Evolutionary conservation across 2,797 vertebrate species (phyloP).

Genomic region (Lepus oiostolus): DNA sequence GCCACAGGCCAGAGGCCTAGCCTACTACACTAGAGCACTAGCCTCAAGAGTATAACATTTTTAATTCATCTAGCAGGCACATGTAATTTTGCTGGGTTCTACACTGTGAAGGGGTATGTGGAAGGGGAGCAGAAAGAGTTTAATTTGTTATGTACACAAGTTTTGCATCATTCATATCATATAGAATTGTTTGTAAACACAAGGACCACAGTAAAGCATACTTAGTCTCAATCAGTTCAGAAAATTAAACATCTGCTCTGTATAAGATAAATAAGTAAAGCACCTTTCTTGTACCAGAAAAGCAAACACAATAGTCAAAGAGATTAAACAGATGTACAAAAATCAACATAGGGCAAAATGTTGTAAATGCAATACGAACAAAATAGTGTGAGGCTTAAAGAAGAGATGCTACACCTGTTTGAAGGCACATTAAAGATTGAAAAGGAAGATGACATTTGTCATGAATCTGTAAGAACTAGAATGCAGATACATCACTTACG

Average conservation of each 20-base stretch:
- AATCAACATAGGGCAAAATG: slow-evolving; percentile 24
- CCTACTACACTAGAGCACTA: too few relatives aligned
- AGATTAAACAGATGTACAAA: slow-evolving; percentile 22
- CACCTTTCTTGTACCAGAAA: neutral
- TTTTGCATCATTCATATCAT: neutral
- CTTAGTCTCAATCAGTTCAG: neutral
- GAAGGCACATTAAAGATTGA: slow-evolving; percentile 1
- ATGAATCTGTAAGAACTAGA: slow-evolving; percentile 7
- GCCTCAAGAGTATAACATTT: neutral
- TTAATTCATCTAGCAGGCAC: neutral
- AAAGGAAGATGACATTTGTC: neutral
- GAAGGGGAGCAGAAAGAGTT: neutral
- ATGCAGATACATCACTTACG: neutral
- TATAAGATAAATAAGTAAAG: neutral
- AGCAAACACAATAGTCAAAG: neutral
- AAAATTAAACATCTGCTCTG: neutral
- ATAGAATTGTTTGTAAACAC: slow-evolving; percentile 20
- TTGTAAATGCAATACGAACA: neutral
- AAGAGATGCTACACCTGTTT: neutral
- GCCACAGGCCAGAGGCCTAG: too few relatives aligned
- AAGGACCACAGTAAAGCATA: neutral
- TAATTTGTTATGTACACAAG: neutral
- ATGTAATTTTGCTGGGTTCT: neutral
- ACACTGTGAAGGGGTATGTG: neutral
- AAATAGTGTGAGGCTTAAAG: neutral